phyloP scores from a whole-genome alignment of 2,797 vertebrate species.

The Simalia tracyae region DNA sequence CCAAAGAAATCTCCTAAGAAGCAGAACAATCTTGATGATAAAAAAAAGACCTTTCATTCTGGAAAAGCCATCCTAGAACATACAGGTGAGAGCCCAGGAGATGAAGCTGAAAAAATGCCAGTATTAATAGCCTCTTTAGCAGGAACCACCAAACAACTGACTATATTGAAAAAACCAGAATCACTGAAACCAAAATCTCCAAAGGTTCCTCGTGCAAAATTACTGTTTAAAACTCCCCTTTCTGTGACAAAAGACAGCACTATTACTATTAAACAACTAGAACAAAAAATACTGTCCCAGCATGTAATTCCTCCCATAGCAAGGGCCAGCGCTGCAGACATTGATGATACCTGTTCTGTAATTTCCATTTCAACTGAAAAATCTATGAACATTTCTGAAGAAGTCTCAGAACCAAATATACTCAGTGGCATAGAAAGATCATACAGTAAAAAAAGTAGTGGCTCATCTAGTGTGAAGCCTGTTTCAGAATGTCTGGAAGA shows the following conservation, averaged over 20 bases:
- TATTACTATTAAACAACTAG: not conserved
- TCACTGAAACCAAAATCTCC: constrained; percentile 35
- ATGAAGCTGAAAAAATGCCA: constrained; percentile 47
- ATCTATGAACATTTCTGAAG: not conserved
- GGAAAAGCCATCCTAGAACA: constrained; percentile 30
- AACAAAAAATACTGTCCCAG: not conserved
- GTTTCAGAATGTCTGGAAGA: constrained; percentile 47
- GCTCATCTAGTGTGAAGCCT: constrained; percentile 45
- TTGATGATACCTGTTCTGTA: constrained; percentile 16
- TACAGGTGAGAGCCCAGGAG: not conserved
- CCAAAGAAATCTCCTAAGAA: constrained; percentile 42
- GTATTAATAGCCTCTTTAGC: constrained; percentile 63
- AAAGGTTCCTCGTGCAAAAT: not conserved
- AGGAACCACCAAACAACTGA: constrained; percentile 66
- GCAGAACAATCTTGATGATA: constrained; percentile 33
- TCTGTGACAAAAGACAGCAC: constrained; percentile 30
- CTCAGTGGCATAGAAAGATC: constrained; percentile 10
- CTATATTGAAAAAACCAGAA: constrained; percentile 50
- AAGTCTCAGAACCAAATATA: constrained; percentile 40
- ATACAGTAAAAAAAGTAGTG: constrained; percentile 40
- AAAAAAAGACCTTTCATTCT: constrained; percentile 16
- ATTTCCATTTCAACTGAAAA: constrained; percentile 37
- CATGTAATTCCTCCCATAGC: not conserved
- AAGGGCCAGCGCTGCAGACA: constrained; percentile 28
- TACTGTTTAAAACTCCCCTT: not conserved